Conservation (phyloP, 2,888 invertebrate genomes). For the Mystacides longicornis region DNA sequence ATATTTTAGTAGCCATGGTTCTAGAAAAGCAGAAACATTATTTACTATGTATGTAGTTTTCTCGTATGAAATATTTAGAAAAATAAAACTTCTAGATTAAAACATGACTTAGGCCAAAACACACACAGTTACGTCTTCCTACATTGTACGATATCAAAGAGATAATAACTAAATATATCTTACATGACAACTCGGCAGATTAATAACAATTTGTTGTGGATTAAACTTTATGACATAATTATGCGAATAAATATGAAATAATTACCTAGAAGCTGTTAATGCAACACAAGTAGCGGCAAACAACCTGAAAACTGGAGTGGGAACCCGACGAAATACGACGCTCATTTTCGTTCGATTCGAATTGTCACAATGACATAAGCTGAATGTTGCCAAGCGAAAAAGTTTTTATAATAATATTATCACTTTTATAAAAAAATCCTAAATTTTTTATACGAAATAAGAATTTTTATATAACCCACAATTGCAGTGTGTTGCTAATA, state of each 20-base stretch:
- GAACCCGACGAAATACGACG: conserved; percentile 5
- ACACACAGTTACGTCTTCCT: no score
- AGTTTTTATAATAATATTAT: no score
- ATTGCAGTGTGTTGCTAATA: no score
- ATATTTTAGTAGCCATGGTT: conserved; percentile 21
- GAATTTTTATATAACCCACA: no score
- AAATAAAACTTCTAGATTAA: neutral
- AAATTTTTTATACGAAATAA: no score
- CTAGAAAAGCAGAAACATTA: conserved; percentile 17
- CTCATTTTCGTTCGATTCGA: conserved; percentile 8
- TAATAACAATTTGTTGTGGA: neutral
- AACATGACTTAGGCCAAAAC: neutral
- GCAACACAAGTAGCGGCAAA: conserved; percentile 22
- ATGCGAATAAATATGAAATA: neutral
- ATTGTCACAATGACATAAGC: conserved; percentile 13
- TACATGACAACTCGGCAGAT: neutral
- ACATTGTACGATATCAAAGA: neutral
- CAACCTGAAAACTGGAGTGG: conserved; percentile 17
- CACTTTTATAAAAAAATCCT: no score
- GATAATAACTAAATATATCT: neutral
- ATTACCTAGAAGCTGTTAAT: conserved; percentile 18
- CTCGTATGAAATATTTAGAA: neutral
- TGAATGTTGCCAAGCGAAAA: conserved; percentile 10
- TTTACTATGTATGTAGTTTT: neutral
- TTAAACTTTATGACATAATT: neutral